These are phyloP conservation scores for Hylaeus volcanicus DNA, from an alignment of 1,140 invertebrate genomes.

Conservation along the genomic window DNA sequence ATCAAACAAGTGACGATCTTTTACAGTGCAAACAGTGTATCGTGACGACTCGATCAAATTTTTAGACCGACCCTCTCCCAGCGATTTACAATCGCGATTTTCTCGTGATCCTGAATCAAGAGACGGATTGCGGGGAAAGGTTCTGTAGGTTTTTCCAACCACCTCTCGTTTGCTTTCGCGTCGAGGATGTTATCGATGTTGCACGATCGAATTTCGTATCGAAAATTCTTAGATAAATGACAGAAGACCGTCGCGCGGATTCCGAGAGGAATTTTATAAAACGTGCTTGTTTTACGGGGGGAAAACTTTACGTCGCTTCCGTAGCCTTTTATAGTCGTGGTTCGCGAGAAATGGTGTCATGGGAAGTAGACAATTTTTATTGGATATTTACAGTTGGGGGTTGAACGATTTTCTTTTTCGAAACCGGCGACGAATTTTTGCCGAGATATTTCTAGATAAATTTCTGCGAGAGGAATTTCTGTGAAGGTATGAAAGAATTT, in stretches of 20 bases:
- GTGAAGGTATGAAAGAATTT: no score
- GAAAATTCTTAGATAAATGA: background rate
- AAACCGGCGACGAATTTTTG: background rate
- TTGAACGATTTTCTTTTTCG: no score
- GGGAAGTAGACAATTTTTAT: no score
- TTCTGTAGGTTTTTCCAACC: background rate
- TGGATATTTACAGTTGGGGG: no score
- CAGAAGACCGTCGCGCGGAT: background rate
- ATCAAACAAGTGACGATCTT: background rate
- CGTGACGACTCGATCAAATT: conserved; percentile 10
- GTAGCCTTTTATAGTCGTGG: no score
- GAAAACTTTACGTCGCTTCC: no score
- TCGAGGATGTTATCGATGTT: background rate
- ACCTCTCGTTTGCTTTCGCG: background rate
- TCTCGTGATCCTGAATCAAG: background rate
- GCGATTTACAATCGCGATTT: background rate
- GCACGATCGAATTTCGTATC: background rate
- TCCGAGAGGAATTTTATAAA: background rate
- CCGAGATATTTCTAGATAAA: background rate
- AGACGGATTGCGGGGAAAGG: background rate
- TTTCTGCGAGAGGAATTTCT: background rate
- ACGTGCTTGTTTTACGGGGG: background rate
- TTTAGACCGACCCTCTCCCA: background rate
- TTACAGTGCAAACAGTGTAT: conserved; percentile 10
- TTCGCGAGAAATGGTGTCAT: no score